phyloP scores from a whole-genome alignment of 2,888 invertebrate species.

The Capitulum mitella region DNA sequence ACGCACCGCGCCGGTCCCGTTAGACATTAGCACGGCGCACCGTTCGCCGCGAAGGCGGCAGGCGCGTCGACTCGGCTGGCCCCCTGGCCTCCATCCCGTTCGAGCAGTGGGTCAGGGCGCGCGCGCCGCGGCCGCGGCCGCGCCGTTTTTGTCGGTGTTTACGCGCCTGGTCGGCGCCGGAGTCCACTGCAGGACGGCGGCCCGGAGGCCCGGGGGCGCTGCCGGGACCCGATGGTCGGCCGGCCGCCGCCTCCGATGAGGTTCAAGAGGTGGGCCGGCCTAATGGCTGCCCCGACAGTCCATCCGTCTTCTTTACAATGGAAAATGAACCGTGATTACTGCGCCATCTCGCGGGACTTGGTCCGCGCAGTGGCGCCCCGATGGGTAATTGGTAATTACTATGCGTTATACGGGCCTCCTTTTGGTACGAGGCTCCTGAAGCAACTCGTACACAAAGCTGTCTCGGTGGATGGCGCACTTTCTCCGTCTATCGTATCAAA shows the following conservation, averaged over 20 bases:
- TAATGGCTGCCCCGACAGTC: not conserved
- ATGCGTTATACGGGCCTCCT: not conserved
- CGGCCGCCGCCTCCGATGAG: not conserved
- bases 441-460: not conserved
- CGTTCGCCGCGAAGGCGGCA: not conserved
- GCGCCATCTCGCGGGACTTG: not conserved
- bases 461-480: too few species aligned
- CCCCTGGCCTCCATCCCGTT: not conserved
- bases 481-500: too few species aligned
- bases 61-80: not conserved
- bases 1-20: not conserved
- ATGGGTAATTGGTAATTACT: not conserved
- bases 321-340: not conserved
- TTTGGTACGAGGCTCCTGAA: not conserved
- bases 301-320: not conserved
- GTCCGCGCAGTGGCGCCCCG: not conserved
- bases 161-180: not conserved
- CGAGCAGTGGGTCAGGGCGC: not conserved
- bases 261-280: not conserved
- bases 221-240: not conserved
- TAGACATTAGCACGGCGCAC: not conserved
- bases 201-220: not conserved
- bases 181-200: not conserved
- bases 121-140: not conserved
- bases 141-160: not conserved